These are phyloP conservation scores for Xenopus tropicalis DNA, from an alignment of 2,113 vertebrate species.

Conservation along the genomic window UCB_Xtro_10.0 CM004448.2:30148501-30149000, in stretches of 20 bases:
- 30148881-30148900: not conserved
- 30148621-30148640: no score
- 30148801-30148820: slow-evolving; percentile 22
- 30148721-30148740: no score
- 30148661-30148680: not conserved
- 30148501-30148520: no score
- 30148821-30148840: slow-evolving; percentile 13
- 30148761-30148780: no score
- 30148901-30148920: slow-evolving; percentile 25
- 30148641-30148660: no score
- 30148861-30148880: slow-evolving; percentile 34
- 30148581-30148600: no score
- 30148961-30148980: slow-evolving; percentile 33
- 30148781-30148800: not conserved
- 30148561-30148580: no score
- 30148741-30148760: no score
- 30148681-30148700: not conserved
- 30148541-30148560: no score
- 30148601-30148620: no score
- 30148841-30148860: slow-evolving; percentile 19
- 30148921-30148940: slow-evolving; percentile 3
- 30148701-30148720: no score
- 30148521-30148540: no score
- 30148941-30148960: slow-evolving; percentile 12
- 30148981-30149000: slow-evolving; percentile 26